Percentiles rank a stretch among this genome's conserved stretches.
phyloP scores from a whole-genome alignment of 2,888 invertebrate genomes.

The Drosophila fulvimacula region DNA sequence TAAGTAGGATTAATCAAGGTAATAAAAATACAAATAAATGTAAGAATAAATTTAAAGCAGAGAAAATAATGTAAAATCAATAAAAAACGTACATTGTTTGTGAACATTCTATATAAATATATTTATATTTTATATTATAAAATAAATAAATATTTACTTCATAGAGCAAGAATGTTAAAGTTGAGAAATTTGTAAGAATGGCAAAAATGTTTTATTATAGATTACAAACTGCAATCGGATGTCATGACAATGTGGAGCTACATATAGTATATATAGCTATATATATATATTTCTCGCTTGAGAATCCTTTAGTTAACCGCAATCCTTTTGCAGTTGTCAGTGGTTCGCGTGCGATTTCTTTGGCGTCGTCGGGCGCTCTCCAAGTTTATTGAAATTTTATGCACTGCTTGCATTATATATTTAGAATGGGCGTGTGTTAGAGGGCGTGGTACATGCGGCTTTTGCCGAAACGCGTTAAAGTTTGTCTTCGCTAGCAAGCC shows the following conservation, averaged over 20 bases:
- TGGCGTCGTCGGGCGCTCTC: background rate
- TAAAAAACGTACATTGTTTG: background rate
- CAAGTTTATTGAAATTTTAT: slow-evolving; percentile 46
- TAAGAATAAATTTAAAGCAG: no score
- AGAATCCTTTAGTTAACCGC: background rate
- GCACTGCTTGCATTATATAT: slow-evolving; percentile 42
- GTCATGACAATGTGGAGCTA: slow-evolving; percentile 6
- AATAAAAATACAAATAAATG: background rate
- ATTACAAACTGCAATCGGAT: slow-evolving; percentile 2
- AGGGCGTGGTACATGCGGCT: slow-evolving; percentile 24
- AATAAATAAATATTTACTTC: no score
- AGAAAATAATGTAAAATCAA: background rate
- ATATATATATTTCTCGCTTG: background rate
- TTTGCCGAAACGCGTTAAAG: slow-evolving; percentile 15
- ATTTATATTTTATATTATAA: background rate
- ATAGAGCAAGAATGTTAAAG: background rate
- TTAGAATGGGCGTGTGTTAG: slow-evolving; percentile 6
- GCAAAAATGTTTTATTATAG: slow-evolving; percentile 6
- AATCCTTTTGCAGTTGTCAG: slow-evolving; percentile 5
- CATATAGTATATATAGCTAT: background rate
- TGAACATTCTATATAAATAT: no score
- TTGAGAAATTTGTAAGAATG: background rate
- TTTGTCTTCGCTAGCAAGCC: slow-evolving; percentile 22
- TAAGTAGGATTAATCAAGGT: background rate
- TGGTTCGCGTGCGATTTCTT: slow-evolving; percentile 22